phyloP scores from a whole-genome alignment of 2,888 invertebrate species.

The Apotomis turbidana region DNA sequence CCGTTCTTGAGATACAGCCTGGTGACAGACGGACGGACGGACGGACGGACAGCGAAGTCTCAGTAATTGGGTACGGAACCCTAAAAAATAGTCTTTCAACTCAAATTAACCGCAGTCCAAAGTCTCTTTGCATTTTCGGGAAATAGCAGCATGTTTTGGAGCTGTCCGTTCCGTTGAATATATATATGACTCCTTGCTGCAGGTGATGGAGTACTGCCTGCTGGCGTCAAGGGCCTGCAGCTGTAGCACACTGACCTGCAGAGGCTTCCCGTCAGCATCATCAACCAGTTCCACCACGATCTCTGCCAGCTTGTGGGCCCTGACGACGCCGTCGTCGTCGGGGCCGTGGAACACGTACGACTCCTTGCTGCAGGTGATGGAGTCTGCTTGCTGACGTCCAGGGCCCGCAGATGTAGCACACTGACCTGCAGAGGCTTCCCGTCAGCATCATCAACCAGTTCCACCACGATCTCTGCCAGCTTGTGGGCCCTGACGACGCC shows the following conservation, averaged over 20 bases:
- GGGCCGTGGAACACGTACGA: slow-evolving; percentile 92
- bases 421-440: slow-evolving; percentile 86
- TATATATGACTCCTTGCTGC: slow-evolving; percentile 95
- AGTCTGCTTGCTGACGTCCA: slow-evolving; percentile 88
- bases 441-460: slow-evolving; percentile 87
- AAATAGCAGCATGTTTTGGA: too few relatives aligned
- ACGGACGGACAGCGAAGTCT: too few relatives aligned
- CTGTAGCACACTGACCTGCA: slow-evolving; percentile 87
- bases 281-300: slow-evolving; percentile 90
- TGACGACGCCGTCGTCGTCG: slow-evolving; percentile 87
- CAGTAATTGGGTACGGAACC: too few relatives aligned
- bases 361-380: slow-evolving; percentile 91
- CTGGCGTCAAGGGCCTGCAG: slow-evolving; percentile 93
- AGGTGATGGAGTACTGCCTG: slow-evolving; percentile 87
- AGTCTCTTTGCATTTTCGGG: too few relatives aligned
- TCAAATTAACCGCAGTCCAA: too few relatives aligned
- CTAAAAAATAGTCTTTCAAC: too few relatives aligned
- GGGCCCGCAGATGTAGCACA: slow-evolving; percentile 91
- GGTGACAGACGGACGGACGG: too few relatives aligned
- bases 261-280: slow-evolving; percentile 83
- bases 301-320: slow-evolving; percentile 95
- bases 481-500: slow-evolving; percentile 93
- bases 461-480: slow-evolving; percentile 92
- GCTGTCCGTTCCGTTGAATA: slow-evolving; percentile 80
- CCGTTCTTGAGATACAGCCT: too few relatives aligned